Evolutionary conservation across 2,797 vertebrate genomes (phyloP), one percentile per base, ranked within the genome.

Genomic region (Danionella dracula): DNA sequence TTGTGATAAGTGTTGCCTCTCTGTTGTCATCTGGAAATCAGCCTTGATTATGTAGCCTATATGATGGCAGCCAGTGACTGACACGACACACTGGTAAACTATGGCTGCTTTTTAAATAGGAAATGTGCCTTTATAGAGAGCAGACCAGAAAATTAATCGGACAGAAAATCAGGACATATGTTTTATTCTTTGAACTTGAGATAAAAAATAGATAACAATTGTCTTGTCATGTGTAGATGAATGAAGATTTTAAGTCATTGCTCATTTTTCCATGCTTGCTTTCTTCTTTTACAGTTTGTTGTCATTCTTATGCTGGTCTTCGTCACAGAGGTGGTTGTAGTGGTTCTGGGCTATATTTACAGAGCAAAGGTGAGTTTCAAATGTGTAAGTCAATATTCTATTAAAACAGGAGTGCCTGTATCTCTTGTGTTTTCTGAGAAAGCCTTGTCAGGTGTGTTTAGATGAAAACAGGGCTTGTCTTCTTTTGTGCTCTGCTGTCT

Each of bases 321-420:
- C 82, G 86, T 94, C 60, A 98, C 96, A 0, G 96, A 99, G 84
- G 95, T 95, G 29, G 93, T 95, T 34, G 95, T 98, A 0, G 95
- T 98, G 67, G 95, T 98, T 77, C 91, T 99, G 41, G 96, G 95
- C 71, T 98, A 98, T 72, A 92, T 95, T 77, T 99, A 97, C 87
- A 93, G 96, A 88, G 94, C 95, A 71, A 99, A 98, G 94, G 96
- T 97, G 89, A 86, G 70, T 46, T 16, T 4, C 27, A 13, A 17
- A 10, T 46, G 21, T 11, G 16, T 59, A 45, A 4, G 15, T 38
- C 23, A 31, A 10, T 56, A 42, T 66, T 69, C 3, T 73, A 45
- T n/a, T 41, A 7, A 65, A 46, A 48, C 35, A 61, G 44, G 45
- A 38, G 55, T 40, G n/a, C 2, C 49, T 17, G 5, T 15, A n/a